Evolutionary conservation across 2,113 vertebrate genomes (phyloP), one percentile per base, ranked within the genome.

Genomic region (Laterallus jamaicensis): DNA sequence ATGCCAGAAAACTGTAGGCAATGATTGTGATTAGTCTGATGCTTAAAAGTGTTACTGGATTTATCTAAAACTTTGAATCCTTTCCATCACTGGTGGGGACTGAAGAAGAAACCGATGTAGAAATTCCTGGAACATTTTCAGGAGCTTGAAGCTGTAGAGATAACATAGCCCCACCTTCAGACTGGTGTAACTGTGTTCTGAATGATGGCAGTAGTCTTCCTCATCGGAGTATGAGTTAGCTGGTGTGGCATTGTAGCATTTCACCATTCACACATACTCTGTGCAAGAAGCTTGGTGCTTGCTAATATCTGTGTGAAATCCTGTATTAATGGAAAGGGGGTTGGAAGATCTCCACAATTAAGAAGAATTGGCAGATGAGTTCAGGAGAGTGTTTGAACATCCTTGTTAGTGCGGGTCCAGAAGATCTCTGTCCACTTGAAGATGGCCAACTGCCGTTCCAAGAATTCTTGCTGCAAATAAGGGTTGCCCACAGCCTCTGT

Each of bases 221-320:
- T 52, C 0, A 1, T 50, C 15, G 35, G 28, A 47, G 25, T 74
- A 59, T 2, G 2, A 60, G 60, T 73, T 52, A 62, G 58, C 60
- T 3, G 1, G 4, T 22, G 2, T 32, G 74, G 18, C 4, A 1
- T 24, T 54, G n/a, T 50, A 44, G 40, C 92, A 81, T 58, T 7
- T 21, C n/a, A 16, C 31, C 22, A 0, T 71, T 88, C 19, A 3
- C 2, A 0, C 19, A 3, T 2, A 0, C 42, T 59, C 16, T 40
- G 19, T 63, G 26, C 62, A 52, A 26, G 21, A 56, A 71, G 29
- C 39, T 19, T 59, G 52, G 11, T 64, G 39, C 28, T 32, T 47
- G 14, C 31, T 64, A 3, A 20, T 26, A 3, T 15, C 37, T 58
- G 7, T 54, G 2, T 44, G 54, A 79, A 31, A 47, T 82, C 42